Evolutionary conservation across 2,797 vertebrate genomes (phyloP).

Genomic region (Erithacus rubecula): DNA sequence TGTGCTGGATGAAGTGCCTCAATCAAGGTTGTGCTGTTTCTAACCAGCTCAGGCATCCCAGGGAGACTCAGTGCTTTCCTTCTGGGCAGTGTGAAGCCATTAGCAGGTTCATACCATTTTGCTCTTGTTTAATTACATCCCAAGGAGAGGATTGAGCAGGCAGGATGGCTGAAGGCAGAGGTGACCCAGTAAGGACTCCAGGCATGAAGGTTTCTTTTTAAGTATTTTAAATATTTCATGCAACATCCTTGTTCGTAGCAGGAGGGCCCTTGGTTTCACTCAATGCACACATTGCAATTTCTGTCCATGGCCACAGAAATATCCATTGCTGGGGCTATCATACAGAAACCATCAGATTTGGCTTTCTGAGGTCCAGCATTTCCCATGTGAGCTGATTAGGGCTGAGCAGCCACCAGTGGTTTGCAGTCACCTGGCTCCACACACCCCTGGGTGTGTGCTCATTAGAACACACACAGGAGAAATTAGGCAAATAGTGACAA

Average conservation of each 20-base stretch:
- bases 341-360: neutral
- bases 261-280: conserved; percentile 29
- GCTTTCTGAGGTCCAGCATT: neutral
- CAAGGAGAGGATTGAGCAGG: conserved; percentile 20
- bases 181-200: conserved; percentile 39
- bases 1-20: neutral
- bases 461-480: neutral
- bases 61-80: conserved; percentile 13
- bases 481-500: neutral
- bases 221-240: conserved; percentile 64
- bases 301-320: neutral
- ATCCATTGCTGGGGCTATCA: neutral
- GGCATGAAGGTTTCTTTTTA: conserved; percentile 27
- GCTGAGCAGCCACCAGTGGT: neutral
- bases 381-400: neutral
- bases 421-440: neutral
- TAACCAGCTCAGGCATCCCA: conserved; percentile 8
- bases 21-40: neutral
- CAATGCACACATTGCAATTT: neutral
- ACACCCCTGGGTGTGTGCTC: neutral
- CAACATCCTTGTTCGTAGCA: neutral
- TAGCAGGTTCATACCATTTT: conserved; percentile 22
- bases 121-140: conserved; percentile 49
- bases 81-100: neutral
- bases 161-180: conserved; percentile 10